Evolutionary conservation across 1,140 invertebrate genomes (phyloP), one percentile per base, ranked within the genome.

Genomic region (Drosophila nigrodunni): DNA sequence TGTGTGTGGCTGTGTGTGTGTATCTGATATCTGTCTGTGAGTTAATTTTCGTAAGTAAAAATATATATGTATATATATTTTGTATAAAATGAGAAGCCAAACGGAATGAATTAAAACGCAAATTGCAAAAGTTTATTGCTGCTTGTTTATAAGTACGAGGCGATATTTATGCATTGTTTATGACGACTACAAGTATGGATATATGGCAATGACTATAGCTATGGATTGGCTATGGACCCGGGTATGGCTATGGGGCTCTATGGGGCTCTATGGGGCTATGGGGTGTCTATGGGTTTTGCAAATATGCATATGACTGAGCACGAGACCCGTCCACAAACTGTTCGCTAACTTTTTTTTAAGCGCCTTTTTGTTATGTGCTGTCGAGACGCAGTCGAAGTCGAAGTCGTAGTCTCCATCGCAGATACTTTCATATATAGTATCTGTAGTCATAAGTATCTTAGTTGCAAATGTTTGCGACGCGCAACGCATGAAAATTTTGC

Each of bases 91-190:
- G 15, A 15, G 15, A 15, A 15, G 15, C 15, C 15, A 15, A 15
- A 25, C 13, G 43, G 10, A 65, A 25, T 82, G 67, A 72, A 87
- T 78, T 60, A 68, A 58, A 82, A 86, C 73, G 83, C 72, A 82
- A 88, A 80, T 88, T 88, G 82, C 82, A 82, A 78, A 30, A 86
- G 55, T 74, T 86, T 82, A 88, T 87, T 73, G 80, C 49, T 70
- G 71, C 78, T 74, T 78, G 82, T 78, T 87, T 85, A 87, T 81
- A 85, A 82, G 78, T 78, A 78, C 76, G 73, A 62, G 74, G 64
- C 81, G 77, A 86, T 86, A 82, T 88, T 88, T 82, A 79, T 86
- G 81, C 82, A 86, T 88, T 86, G 83, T 88, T 86, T 88, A 85
- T 75, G 52, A 81, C 82, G 62, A 66, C 66, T 85, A 86, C 85